Evolutionary conservation across 2,888 invertebrate species (phyloP), one percentile per base, ranked within the genome.

Genomic region (Ectemnius lituratus): DNA sequence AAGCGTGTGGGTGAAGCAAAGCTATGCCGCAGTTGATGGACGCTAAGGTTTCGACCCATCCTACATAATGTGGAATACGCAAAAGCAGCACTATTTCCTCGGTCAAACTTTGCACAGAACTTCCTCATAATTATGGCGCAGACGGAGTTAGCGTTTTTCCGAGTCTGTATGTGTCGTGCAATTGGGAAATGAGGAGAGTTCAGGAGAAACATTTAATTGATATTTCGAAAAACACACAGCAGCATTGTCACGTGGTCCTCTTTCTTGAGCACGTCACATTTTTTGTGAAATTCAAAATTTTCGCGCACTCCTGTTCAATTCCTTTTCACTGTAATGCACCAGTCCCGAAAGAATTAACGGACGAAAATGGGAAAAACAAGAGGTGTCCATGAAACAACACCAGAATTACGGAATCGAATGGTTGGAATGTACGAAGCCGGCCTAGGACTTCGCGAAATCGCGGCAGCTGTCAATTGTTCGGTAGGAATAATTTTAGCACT

Each of bases 361-460:
- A 2, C 27, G 46, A 85, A 81, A 73, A 90, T 90, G 90, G 90
- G 90, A 0, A 90, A 90, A 79, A 90, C 89, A 4, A 86, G 90
- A 77, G 90, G 90, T 46, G 90, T 90, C 2, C 90, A 90, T 70
- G 90, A 90, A 82, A 90, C 90, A 5, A 90, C 90, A 14, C 90
- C 90, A 20, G 90, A 90, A 82, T 76, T 90, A 49, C 80, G 90
- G 67, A 90, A 90, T 74, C 88, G 90, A 27, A 90, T 90, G 90
- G 90, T 90, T 18, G 90, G 90, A 67, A 90, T 90, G 90, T 90
- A 89, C 71, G 90, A 90, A 78, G 90, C 90, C 37, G 90, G 90
- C 61, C 82, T 90, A 27, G 90, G 90, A 2, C 82, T 90, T 11
- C 80, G 89, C 16, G 90, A 90, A 75, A 90, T 90, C 63, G 90